Conservation (phyloP, 2,113 vertebrate species). For the Plotosus lineatus region DNA sequence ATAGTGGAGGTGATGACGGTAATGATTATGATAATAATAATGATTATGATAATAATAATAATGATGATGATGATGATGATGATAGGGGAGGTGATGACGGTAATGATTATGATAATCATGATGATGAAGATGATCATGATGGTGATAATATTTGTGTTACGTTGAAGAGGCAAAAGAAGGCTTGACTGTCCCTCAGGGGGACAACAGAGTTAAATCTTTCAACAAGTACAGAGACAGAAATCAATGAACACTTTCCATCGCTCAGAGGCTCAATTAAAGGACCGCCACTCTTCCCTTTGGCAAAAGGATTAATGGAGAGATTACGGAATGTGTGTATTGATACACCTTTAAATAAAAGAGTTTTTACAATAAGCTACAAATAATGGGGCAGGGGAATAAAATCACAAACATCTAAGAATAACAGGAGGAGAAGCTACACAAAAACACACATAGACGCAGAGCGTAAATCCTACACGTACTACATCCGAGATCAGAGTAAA, state of each 20-base stretch:
- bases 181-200: too few relatives aligned
- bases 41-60: too few relatives aligned
- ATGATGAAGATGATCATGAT: neutral
- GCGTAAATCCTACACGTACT: too few relatives aligned
- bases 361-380: neutral
- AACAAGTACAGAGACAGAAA: constrained; percentile 27
- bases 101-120: too few relatives aligned
- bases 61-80: too few relatives aligned
- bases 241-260: constrained; percentile 44
- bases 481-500: too few relatives aligned
- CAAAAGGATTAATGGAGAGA: constrained; percentile 31
- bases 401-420: neutral
- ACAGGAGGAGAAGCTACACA: neutral
- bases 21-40: too few relatives aligned
- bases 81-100: too few relatives aligned
- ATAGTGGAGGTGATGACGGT: too few relatives aligned
- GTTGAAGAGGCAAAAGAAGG: neutral
- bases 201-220: constrained; percentile 23
- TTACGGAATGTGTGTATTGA: constrained; percentile 38
- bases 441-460: too few relatives aligned
- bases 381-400: neutral
- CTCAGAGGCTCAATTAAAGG: constrained; percentile 35
- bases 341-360: constrained; percentile 16
- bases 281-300: neutral
- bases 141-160: too few relatives aligned